phyloP scores from a whole-genome alignment of 2,797 vertebrate genomes.

The Paramormyrops hopkinsi region DNA sequence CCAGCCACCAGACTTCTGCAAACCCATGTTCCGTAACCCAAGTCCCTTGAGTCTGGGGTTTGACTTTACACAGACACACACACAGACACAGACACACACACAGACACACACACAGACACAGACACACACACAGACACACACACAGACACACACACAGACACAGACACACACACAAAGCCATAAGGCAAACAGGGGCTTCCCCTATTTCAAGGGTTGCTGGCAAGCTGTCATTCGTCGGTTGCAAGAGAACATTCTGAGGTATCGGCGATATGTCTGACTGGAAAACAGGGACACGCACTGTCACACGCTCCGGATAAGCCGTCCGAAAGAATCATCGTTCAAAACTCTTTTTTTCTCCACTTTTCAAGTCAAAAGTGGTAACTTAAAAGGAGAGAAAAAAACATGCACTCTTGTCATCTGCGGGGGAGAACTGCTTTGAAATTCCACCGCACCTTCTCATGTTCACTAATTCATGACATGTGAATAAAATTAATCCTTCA shows the following conservation, averaged over 20 bases:
- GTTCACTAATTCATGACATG: slow-evolving; percentile 3
- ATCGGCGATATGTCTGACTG: not conserved
- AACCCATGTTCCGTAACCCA: not conserved
- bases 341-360: not conserved
- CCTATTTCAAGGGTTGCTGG: not conserved
- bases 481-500: slow-evolving; percentile 12
- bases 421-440: slow-evolving; percentile 16
- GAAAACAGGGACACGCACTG: not conserved
- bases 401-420: slow-evolving; percentile 15
- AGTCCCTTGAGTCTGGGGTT: not conserved
- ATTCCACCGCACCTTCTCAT: slow-evolving; percentile 18
- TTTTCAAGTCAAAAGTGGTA: not conserved
- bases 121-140: too few species aligned
- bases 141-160: too few species aligned
- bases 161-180: not conserved
- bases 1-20: not conserved
- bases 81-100: not conserved
- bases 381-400: slow-evolving; percentile 5
- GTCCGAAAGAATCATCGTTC: not conserved
- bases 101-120: not conserved
- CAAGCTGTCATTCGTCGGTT: not conserved
- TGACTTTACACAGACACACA: not conserved
- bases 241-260: not conserved
- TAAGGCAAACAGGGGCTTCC: not conserved
- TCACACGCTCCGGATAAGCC: not conserved